Base-by-base conservation (phyloP, 2,797 vertebrate genomes). In the Trachops cirrhosus region DNA sequence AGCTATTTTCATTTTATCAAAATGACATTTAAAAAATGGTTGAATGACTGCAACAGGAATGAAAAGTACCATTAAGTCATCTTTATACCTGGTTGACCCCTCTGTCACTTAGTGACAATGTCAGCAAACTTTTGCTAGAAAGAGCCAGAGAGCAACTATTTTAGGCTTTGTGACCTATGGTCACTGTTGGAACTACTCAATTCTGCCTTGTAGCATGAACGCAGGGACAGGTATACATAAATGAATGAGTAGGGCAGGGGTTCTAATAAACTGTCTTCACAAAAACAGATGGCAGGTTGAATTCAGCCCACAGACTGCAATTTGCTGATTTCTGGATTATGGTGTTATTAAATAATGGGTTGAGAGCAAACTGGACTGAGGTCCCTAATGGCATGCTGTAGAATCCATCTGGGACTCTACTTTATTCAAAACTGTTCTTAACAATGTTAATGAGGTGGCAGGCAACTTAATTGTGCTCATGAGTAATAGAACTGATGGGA, bases 1-100 rank as follows among this genome's bases (percentile, higher is more conserved):
- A 21, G 52, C 54, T 85, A 68, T 44, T 75, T 97, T 85, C 21
- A 93, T 96, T 85, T 96, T 57, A 52, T 22, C 11, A 78, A 85
- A 29, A 39, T 32, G n/a, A 62, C 19, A 59, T 93, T 88, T 90
- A 75, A 71, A 87, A 64, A 68, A 75, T 7, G 3, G 46, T 83
- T 48, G 15, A 12, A 78, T 34, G 32, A 48, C 21, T 59, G 7
- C 83, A 86, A 89, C 70, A 10, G 7, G 12, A 2, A 86, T 75
- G 32, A 29, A 29, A 34, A 67, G 39, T 6, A n/a, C 34, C 57
- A 59, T 86, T 50, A 87, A 3, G 11, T 39, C 39, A 4, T 68
- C 50, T 85, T 82, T 94, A 70, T 37, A 39, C 21, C 34, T 70
- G 59, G 24, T 37, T 94, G 34, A 93, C 24, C 26, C 41, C 39